Percentiles rank a stretch among this genome's conserved stretches.
phyloP scores from a whole-genome alignment of 2,797 vertebrate genomes.

The Micrastur ruficollis region DNA sequence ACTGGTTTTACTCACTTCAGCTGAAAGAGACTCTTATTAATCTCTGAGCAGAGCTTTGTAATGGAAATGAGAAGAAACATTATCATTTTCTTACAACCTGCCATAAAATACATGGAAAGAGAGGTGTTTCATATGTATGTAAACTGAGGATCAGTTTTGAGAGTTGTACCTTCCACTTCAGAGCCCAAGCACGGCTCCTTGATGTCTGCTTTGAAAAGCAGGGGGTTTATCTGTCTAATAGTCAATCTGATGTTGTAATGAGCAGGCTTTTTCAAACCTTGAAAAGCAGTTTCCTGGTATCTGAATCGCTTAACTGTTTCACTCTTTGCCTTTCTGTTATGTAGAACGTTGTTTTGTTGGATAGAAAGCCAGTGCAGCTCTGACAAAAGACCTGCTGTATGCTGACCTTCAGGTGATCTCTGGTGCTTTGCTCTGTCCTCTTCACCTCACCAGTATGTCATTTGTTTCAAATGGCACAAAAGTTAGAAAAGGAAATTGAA shows the following conservation, averaged over 20 bases:
- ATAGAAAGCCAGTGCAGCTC: background rate
- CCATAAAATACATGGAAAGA: background rate
- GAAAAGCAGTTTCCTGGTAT: slow-evolving; percentile 14
- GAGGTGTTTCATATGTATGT: background rate
- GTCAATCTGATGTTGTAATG: slow-evolving; percentile 8
- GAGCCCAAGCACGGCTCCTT: background rate
- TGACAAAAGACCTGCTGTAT: background rate
- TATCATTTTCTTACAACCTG: slow-evolving; percentile 32
- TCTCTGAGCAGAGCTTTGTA: slow-evolving; percentile 40
- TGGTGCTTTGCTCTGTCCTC: slow-evolving; percentile 5
- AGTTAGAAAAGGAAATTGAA: slow-evolving; percentile 32
- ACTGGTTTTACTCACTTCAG: slow-evolving; percentile 35
- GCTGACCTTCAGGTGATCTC: slow-evolving; percentile 37
- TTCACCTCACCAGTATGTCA: background rate
- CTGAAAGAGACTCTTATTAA: background rate
- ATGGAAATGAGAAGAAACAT: slow-evolving; percentile 45
- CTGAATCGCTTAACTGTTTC: background rate
- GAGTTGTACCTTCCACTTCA: slow-evolving; percentile 3
- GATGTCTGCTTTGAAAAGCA: slow-evolving; percentile 41
- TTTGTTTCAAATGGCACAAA: slow-evolving; percentile 36
- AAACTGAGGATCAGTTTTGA: slow-evolving; percentile 32
- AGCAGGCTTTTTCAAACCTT: background rate
- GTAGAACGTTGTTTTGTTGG: background rate
- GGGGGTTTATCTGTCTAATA: background rate
- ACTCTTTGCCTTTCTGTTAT: background rate